Conservation (phyloP, 2,113 vertebrate genomes). For the Neopipo cinnamomea region DNA sequence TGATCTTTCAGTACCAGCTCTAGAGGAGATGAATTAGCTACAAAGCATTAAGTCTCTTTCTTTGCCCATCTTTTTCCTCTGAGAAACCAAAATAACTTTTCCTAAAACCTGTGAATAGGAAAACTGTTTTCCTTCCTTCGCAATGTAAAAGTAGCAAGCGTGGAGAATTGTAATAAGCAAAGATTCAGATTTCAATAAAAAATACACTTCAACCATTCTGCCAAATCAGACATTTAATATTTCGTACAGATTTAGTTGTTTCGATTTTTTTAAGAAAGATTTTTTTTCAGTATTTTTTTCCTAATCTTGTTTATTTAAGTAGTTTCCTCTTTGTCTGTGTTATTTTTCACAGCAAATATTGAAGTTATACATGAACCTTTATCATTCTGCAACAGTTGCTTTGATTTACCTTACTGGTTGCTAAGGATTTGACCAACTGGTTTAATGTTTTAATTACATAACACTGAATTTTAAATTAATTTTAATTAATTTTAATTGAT, state of each 20-base stretch:
- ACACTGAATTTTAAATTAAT: background rate
- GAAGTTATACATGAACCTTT: background rate
- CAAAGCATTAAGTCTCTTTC: background rate
- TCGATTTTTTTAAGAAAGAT: background rate
- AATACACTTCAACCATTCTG: background rate
- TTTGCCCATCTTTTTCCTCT: background rate
- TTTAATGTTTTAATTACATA: background rate
- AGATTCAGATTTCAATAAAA: background rate
- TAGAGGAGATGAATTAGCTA: background rate
- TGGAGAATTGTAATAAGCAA: background rate
- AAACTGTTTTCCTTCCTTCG: background rate
- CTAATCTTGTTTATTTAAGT: background rate
- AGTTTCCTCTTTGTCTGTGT: background rate
- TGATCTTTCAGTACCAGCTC: background rate
- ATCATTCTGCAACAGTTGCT: background rate
- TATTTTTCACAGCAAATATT: background rate
- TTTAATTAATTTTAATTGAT: background rate
- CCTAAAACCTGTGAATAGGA: background rate
- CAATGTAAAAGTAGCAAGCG: background rate
- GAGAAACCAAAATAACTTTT: background rate
- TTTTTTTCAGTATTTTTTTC: background rate
- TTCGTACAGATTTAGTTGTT: background rate
- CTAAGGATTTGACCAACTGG: background rate
- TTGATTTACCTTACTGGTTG: background rate
- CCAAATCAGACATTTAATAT: background rate